Percentiles rank a stretch among this genome's conserved stretches.
phyloP scores from a whole-genome alignment of 2,888 invertebrate species.

The Calameuta filiformis region DNA sequence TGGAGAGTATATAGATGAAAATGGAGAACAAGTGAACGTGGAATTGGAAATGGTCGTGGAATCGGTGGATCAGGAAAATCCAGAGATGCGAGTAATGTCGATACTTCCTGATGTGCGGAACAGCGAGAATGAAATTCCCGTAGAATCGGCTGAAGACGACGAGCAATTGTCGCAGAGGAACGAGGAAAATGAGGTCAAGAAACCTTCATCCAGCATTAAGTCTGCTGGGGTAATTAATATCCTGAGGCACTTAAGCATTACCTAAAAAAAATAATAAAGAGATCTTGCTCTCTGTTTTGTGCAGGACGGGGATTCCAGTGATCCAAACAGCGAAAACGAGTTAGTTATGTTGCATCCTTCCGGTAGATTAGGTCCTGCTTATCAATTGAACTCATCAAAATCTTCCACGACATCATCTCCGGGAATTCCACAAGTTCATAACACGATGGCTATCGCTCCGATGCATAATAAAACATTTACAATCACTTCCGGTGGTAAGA shows the following conservation, averaged over 20 bases:
- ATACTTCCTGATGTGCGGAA: background rate
- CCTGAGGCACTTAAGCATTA: background rate
- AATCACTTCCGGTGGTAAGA: constrained; percentile 47
- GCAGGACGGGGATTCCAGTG: constrained; percentile 28
- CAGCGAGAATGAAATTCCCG: constrained; percentile 24
- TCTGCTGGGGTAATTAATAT: background rate
- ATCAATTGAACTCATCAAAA: background rate
- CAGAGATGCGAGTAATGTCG: constrained; percentile 12
- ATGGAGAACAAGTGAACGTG: constrained; percentile 41
- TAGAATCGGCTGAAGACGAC: constrained; percentile 22
- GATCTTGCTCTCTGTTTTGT: background rate
- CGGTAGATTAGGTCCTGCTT: background rate
- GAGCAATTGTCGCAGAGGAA: constrained; percentile 1
- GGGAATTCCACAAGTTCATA: background rate
- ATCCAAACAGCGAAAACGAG: constrained; percentile 22
- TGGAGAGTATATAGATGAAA: constrained; percentile 49
- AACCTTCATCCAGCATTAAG: background rate
- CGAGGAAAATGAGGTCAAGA: constrained; percentile 12
- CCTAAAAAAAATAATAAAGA: background rate
- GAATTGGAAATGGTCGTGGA: constrained; percentile 55
- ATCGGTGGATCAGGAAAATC: constrained; percentile 35
- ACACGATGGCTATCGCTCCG: constrained; percentile 27
- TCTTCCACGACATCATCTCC: background rate
- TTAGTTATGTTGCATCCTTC: background rate
- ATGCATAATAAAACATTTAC: constrained; percentile 47